Conservation (phyloP, 2,797 vertebrate species). For the Semaprochilodus insignis region DNA sequence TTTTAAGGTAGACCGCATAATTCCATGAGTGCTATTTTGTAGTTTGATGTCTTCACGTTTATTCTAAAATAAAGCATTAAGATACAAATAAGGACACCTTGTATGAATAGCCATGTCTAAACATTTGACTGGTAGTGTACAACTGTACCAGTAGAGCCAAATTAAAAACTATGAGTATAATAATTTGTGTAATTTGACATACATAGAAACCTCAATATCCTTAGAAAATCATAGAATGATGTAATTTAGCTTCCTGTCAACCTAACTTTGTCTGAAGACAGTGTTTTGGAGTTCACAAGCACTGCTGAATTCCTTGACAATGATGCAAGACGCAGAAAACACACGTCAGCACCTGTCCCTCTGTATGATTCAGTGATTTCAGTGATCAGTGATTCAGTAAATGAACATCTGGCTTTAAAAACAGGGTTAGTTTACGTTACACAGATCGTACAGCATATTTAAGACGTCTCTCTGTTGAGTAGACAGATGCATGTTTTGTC, state of each 20-base stretch:
- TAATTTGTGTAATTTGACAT: background rate
- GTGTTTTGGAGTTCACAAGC: slow-evolving; percentile 11
- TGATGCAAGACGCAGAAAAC: slow-evolving; percentile 26
- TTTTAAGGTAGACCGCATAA: too few relatives aligned
- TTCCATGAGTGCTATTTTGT: too few relatives aligned
- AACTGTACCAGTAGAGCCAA: too few relatives aligned
- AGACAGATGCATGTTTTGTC: background rate
- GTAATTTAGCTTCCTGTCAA: background rate
- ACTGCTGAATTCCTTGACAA: slow-evolving; percentile 41
- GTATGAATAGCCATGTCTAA: too few relatives aligned
- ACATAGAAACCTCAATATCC: background rate
- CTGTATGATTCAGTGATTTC: background rate
- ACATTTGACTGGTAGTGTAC: too few relatives aligned
- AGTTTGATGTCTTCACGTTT: too few relatives aligned
- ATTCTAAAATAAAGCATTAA: too few relatives aligned
- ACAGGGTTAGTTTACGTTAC: background rate
- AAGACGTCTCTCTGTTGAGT: background rate
- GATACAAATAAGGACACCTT: too few relatives aligned
- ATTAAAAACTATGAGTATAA: too few relatives aligned
- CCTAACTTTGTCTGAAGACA: background rate
- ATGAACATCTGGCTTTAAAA: background rate
- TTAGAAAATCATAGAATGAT: background rate
- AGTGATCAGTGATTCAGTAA: too few relatives aligned
- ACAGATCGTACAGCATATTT: background rate
- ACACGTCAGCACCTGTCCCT: slow-evolving; percentile 35